These are phyloP conservation scores for Tanaodytes sp. DNA, from an alignment of 2,888 invertebrate species.

Conservation along the genomic window DNA sequence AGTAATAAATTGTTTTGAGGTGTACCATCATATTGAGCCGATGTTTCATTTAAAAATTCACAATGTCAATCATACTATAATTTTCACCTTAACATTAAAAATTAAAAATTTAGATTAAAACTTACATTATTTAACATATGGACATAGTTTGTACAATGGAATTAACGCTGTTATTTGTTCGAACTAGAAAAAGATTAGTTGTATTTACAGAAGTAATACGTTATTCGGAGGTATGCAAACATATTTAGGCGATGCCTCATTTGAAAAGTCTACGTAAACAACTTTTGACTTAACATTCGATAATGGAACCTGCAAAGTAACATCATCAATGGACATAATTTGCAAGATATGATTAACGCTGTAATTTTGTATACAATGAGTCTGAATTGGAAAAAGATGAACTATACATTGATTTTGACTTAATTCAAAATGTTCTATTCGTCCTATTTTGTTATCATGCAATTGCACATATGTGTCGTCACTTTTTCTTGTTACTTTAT, in stretches of 20 bases:
- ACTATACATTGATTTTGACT: not conserved
- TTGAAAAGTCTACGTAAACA: not conserved
- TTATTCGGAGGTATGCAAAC: conserved; percentile 16
- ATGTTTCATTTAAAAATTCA: too few relatives aligned
- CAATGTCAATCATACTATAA: too few relatives aligned
- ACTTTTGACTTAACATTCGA: conserved; percentile 7
- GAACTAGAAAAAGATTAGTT: too few relatives aligned
- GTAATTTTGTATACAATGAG: not conserved
- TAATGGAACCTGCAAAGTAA: not conserved
- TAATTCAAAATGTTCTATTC: conserved; percentile 12
- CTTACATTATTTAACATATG: too few relatives aligned
- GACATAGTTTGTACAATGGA: too few relatives aligned
- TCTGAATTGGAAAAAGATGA: conserved; percentile 2
- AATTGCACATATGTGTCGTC: conserved; percentile 17
- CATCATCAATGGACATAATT: not conserved
- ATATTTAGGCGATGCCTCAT: conserved; percentile 7
- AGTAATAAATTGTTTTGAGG: too few relatives aligned
- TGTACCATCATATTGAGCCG: too few relatives aligned
- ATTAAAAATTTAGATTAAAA: too few relatives aligned
- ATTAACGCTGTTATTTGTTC: too few relatives aligned
- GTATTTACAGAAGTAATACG: conserved; percentile 13
- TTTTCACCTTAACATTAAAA: too few relatives aligned
- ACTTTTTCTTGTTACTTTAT: conserved; percentile 3
- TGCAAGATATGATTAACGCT: not conserved
- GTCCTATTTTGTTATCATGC: not conserved